These are phyloP conservation scores for Cosmorhoe ocellata DNA, from an alignment of 2,888 invertebrate genomes.

Conservation along the genomic window DNA sequence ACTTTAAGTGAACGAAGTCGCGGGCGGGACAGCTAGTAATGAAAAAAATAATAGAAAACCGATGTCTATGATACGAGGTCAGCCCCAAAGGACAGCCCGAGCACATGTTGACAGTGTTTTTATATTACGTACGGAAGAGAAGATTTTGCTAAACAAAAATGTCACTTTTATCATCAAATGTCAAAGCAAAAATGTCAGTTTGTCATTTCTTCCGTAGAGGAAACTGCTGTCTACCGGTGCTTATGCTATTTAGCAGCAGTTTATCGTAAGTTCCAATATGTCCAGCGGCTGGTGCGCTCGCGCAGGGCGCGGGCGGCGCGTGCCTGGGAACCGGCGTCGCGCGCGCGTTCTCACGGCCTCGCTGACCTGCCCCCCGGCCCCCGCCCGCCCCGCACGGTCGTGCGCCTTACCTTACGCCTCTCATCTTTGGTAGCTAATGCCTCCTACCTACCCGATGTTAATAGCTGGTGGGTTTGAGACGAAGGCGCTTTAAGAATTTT, in stretches of 20 bases:
- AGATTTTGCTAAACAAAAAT: too few species aligned
- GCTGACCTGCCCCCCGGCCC: conserved; percentile 58
- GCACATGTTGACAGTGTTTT: too few species aligned
- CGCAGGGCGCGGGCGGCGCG: conserved; percentile 75
- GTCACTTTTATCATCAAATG: too few species aligned
- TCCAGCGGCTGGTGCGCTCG: conserved; percentile 45
- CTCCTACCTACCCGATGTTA: conserved; percentile 29
- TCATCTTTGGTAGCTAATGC: conserved; percentile 34
- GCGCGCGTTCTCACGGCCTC: conserved; percentile 80
- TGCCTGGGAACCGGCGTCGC: conserved; percentile 79
- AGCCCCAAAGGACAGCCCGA: too few species aligned
- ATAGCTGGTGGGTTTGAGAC: conserved; percentile 11
- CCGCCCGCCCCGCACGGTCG: conserved; percentile 36
- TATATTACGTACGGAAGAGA: too few species aligned
- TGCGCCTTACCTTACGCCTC: conserved; percentile 26
- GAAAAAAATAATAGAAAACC: too few species aligned
- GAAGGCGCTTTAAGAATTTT: not conserved
- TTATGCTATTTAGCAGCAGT: not conserved
- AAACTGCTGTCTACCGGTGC: too few species aligned
- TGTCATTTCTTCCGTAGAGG: too few species aligned
- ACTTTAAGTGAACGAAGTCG: too few species aligned
- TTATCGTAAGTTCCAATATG: conserved; percentile 18
- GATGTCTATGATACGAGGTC: too few species aligned
- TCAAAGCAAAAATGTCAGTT: too few species aligned
- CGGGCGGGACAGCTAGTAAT: too few species aligned